Conservation (phyloP, 2,888 invertebrate species). For the Mayetiola destructor region DNA sequence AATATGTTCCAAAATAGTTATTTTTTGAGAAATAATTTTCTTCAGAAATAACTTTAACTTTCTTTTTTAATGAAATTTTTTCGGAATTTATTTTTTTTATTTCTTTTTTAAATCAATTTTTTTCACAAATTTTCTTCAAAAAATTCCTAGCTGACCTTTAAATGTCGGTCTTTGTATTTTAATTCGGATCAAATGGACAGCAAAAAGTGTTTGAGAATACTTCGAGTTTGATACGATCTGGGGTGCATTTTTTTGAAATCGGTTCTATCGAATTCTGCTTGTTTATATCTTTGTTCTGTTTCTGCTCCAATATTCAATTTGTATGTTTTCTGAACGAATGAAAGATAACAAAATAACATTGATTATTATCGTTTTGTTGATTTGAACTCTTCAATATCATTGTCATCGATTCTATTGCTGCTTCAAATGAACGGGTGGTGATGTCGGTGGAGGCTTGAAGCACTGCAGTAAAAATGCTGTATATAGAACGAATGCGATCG, state of each 20-base stretch:
- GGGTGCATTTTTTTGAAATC: not conserved
- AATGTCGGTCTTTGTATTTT: no score
- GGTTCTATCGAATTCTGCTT: not conserved
- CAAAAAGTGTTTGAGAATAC: no score
- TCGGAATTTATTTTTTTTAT: no score
- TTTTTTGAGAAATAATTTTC: no score
- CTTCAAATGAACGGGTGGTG: constrained; percentile 38
- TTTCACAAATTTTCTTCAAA: no score
- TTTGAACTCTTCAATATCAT: not conserved
- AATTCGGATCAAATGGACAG: no score
- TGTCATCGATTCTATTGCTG: constrained; percentile 21
- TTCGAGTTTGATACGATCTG: no score
- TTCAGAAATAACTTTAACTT: no score
- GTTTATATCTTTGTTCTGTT: not conserved
- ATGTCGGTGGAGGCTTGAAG: constrained; percentile 58
- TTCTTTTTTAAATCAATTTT: no score
- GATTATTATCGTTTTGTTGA: not conserved
- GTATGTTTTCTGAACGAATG: not conserved
- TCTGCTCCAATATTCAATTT: not conserved
- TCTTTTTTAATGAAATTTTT: no score
- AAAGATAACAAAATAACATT: not conserved
- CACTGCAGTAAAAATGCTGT: constrained; percentile 83
- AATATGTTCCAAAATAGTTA: no score
- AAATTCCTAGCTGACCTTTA: no score
- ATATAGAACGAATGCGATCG: constrained; percentile 73